Evolutionary conservation across 2,113 vertebrate species (phyloP), one percentile per base, ranked within the genome.

Genomic region (Choloepus hoffmanni): DNA sequence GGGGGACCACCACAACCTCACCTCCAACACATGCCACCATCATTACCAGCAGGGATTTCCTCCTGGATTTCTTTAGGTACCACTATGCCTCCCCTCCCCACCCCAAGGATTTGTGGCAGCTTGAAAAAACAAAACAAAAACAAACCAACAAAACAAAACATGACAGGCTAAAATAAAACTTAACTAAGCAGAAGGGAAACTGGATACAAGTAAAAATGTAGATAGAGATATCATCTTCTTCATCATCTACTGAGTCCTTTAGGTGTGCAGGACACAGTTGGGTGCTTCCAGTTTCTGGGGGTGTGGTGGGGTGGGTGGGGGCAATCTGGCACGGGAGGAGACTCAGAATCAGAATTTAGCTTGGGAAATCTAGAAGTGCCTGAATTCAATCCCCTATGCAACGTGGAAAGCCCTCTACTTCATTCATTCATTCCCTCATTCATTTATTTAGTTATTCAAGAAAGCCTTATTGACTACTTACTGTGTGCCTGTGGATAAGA

Each of bases 131-230:
- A 72, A 55, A 53, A 53, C 10, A 53, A 53, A 53, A 53, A 53
- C 50, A 53, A 53, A 53, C 50, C 50, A 53, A 53, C 28, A 62
- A 58, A 82, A 96, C 16, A 72, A 55, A 24, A 79, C 14, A 84
- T 55, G 81, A 78, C 15, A 67, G 18, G 33, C 13, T 74, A 92
- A 95, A 90, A 58, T 33, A 81, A 90, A 91, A 88, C 12, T 78
- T 67, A 40, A 78, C 36, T 53, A 85, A 62, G 19, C 40, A 5
- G 43, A 97, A 72, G 24, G 58, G 43, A 92, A 76, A 94, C 53
- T 48, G 33, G 76, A 72, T 72, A 76, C 62, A 77, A 83, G 45
- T 58, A 28, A 68, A 50, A 63, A 85, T 7, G 21, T 78, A 36
- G 12, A 9, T 18, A 60, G 53, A 84, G 50, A 50, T 33, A 48